Percentiles rank a stretch among this genome's conserved stretches.
phyloP scores from a whole-genome alignment of 2,888 invertebrate species.

The Troilus luridus region DNA sequence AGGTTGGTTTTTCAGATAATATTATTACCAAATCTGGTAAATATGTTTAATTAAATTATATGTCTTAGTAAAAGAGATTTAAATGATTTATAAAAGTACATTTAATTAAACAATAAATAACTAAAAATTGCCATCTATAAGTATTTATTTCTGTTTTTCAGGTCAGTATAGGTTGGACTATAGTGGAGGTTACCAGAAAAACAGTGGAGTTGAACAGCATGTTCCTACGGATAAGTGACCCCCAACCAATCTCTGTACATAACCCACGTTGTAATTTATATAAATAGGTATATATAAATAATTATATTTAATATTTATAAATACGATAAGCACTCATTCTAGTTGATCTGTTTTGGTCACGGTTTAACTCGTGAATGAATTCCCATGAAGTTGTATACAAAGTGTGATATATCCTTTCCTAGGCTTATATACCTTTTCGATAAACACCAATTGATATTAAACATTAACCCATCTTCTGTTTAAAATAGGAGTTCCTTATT shows the following conservation, averaged over 20 bases:
- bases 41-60: no score
- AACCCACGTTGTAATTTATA: constrained; percentile 63
- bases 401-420: constrained; percentile 58
- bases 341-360: constrained; percentile 54
- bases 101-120: background rate
- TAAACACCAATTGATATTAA: constrained; percentile 57
- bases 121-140: background rate
- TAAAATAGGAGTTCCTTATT: constrained; percentile 54
- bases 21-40: no score
- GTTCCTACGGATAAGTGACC: constrained; percentile 70
- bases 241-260: constrained; percentile 64
- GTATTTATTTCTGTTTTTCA: constrained; percentile 68
- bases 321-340: constrained; percentile 60
- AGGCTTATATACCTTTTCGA: constrained; percentile 53
- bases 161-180: constrained; percentile 71
- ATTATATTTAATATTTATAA: constrained; percentile 60
- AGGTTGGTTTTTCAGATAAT: no score
- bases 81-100: no score
- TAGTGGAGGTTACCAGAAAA: constrained; percentile 69
- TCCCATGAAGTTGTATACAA: constrained; percentile 57
- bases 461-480: constrained; percentile 52
- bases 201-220: constrained; percentile 64
- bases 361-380: constrained; percentile 52
- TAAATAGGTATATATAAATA: constrained; percentile 60
- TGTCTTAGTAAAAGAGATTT: no score